Percentiles rank a stretch among this genome's conserved stretches.
Evolutionary conservation across 2,113 vertebrate species (phyloP).

Genomic region (Phoxinus phoxinus): DNA sequence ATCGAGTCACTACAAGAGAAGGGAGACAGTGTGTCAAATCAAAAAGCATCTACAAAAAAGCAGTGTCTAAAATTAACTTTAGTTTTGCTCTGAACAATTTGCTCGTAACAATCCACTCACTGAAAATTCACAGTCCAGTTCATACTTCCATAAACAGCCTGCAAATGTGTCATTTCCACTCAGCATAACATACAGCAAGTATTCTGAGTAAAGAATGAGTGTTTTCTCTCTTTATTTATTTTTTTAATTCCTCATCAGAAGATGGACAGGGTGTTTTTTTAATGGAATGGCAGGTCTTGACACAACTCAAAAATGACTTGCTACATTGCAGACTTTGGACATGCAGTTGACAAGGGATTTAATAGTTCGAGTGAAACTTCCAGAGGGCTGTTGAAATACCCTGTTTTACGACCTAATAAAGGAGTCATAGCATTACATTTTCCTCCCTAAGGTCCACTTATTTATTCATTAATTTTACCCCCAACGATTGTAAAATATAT

Average conservation of each 20-base stretch:
- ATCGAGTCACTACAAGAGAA: neutral
- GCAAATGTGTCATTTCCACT: neutral
- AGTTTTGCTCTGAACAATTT: neutral
- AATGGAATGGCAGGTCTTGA: neutral
- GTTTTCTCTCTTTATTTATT: neutral
- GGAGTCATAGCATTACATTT: constrained; percentile 2
- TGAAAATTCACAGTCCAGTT: constrained; percentile 1
- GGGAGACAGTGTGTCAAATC: neutral
- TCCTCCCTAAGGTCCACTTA: neutral
- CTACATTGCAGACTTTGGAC: neutral
- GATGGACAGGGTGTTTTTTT: neutral
- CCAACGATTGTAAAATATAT: neutral
- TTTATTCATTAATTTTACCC: neutral
- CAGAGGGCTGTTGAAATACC: neutral
- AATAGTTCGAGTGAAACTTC: neutral
- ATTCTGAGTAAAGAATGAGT: neutral
- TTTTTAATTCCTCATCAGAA: neutral
- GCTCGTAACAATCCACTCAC: neutral
- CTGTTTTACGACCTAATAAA: neutral
- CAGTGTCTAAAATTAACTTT: neutral
- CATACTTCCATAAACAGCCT: neutral
- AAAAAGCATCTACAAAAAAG: neutral
- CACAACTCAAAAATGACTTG: neutral
- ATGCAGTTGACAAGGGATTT: neutral
- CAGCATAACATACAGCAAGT: neutral